Evolutionary conservation across 1,140 invertebrate species (phyloP), one percentile per base, ranked within the genome.

Genomic region (Drosophila kikkawai): DNA sequence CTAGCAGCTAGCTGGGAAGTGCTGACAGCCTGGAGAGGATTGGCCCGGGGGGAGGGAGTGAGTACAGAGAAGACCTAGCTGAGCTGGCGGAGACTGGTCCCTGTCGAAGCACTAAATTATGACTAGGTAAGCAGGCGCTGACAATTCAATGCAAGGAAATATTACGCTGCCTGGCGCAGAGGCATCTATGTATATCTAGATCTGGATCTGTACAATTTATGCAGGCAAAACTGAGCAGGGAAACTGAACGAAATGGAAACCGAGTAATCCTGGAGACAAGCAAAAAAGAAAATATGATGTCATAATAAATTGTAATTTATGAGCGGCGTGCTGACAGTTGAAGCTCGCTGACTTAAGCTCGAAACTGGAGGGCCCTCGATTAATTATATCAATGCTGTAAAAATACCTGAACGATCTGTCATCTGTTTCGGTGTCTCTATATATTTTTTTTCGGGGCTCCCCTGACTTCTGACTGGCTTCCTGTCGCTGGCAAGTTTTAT

Each of bases 281-380:
- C 7, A 26, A 15, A 66, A 79, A 85, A 67, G 76, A 74, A 50
- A 32, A 50, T 17, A 87, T 86, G 79, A 86, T 86, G 83, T 86
- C 83, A 86, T 87, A 86, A 86, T 86, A 86, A 86, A 86, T 82
- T 86, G 79, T 87, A 70, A 87, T 86, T 86, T 86, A 86, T 87
- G 83, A 74, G 79, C 60, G 59, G 63, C 55, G 58, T 37, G 53
- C 53, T 73, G 69, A 73, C 69, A 73, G 69, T 73, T 71, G 69
- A 73, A 73, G 69, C 53, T 73, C 69, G 67, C 36, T 42, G 69
- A 57, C 69, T 70, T 71, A 58, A 50, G 66, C 51, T 58, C 17
- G n/a, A 7, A n/a, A 32, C 42, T 36, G 11, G 26, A 19, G 44
- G 50, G 8, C 29, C 44, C 42, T 69, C 69, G 67, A 73, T 73